Conservation (phyloP, 2,888 invertebrate species). For the Andrena camellia region DNA sequence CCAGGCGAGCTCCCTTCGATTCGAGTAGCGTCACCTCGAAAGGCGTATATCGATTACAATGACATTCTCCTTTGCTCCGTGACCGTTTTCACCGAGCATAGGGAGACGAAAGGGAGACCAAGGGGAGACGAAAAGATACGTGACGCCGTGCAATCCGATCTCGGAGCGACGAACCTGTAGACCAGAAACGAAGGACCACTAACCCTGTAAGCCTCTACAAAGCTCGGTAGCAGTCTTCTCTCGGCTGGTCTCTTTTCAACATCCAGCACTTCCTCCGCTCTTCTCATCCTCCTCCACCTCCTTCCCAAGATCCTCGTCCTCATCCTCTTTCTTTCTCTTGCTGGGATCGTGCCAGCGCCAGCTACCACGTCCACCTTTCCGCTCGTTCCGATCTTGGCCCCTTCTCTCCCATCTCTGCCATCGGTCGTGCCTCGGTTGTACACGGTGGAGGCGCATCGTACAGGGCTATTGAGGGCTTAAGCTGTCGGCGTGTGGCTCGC, state of each 20-base stretch:
- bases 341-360: background rate
- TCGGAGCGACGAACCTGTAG: background rate
- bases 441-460: slow-evolving; percentile 61
- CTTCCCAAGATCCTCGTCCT: too few species aligned
- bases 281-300: background rate
- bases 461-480: slow-evolving; percentile 67
- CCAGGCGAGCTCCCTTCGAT: slow-evolving; percentile 23
- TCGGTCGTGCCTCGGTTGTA: slow-evolving; percentile 45
- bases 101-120: too few species aligned
- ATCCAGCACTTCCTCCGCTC: background rate
- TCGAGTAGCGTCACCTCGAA: slow-evolving; percentile 40
- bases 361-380: slow-evolving; percentile 28
- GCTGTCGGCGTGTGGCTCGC: slow-evolving; percentile 73
- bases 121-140: background rate
- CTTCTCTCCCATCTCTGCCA: slow-evolving; percentile 33
- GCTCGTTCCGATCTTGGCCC: slow-evolving; percentile 34
- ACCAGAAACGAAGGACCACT: slow-evolving; percentile 34
- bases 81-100: background rate
- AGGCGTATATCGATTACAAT: slow-evolving; percentile 50
- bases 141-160: slow-evolving; percentile 34
- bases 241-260: slow-evolving; percentile 28
- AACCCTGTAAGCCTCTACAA: slow-evolving; percentile 27
- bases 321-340: background rate
- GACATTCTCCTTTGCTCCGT: slow-evolving; percentile 30
- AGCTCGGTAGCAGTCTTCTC: slow-evolving; percentile 45